These are phyloP conservation scores for Cotesia typhae DNA, from an alignment of 1,140 invertebrate species.

Conservation along the genomic window DNA sequence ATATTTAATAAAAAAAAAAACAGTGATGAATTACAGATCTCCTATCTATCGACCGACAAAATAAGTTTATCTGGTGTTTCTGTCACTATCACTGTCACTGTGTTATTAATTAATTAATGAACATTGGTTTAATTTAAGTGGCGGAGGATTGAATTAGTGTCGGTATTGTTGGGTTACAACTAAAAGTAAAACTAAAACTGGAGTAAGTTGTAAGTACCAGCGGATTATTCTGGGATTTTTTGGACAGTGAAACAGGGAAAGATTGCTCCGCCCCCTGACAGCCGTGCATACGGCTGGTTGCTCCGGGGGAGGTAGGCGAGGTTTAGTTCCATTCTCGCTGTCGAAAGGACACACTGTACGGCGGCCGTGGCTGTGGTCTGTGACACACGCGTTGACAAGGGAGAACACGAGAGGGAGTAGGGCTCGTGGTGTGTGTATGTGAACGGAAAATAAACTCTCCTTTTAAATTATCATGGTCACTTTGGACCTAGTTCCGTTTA, in stretches of 20 bases:
- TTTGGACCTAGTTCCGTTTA: too few species aligned
- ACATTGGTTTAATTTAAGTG: too few species aligned
- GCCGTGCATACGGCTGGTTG: conserved; percentile 32
- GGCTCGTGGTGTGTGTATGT: not conserved
- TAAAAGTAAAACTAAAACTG: not conserved
- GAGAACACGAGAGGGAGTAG: not conserved
- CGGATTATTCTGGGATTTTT: not conserved
- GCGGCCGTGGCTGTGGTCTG: conserved; percentile 14
- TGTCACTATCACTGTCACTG: too few species aligned
- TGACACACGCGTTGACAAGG: conserved; percentile 15
- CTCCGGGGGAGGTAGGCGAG: conserved; percentile 36
- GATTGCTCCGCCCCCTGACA: conserved; percentile 31
- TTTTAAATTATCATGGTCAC: too few species aligned
- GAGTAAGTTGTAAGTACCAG: not conserved
- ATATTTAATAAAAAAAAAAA: not conserved
- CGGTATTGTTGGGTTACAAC: too few species aligned
- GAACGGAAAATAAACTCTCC: too few species aligned
- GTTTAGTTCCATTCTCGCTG: conserved; percentile 34
- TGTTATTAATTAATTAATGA: too few species aligned
- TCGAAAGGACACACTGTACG: conserved; percentile 23
- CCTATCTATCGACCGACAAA: too few species aligned
- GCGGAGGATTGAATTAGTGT: too few species aligned
- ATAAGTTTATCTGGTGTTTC: too few species aligned
- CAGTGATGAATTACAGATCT: not conserved
- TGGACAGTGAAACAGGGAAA: conserved; percentile 1